Conservation (phyloP, 2,888 invertebrate genomes). For the Herminia tarsipennalis region DNA sequence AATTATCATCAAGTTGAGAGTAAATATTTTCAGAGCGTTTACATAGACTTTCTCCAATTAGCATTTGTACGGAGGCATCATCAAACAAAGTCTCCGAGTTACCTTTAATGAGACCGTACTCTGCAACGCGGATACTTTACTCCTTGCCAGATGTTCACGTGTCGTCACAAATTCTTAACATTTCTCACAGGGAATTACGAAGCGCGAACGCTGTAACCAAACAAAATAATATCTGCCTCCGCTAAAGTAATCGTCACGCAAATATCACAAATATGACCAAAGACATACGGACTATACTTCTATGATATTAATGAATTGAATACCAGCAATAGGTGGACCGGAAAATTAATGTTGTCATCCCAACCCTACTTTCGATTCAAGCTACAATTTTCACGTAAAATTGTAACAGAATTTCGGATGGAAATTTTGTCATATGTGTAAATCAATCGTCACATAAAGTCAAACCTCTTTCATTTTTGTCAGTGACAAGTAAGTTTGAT, state of each 20-base stretch:
- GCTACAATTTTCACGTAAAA: conserved; percentile 49
- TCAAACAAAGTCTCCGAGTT: conserved; percentile 14
- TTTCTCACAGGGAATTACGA: conserved; percentile 54
- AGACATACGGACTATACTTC: conserved; percentile 12
- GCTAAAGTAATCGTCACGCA: conserved; percentile 13
- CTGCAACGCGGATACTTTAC: conserved; percentile 24
- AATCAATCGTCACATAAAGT: conserved; percentile 37
- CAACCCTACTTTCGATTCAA: conserved; percentile 53
- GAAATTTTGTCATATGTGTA: conserved; percentile 31
- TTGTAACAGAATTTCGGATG: conserved; percentile 39
- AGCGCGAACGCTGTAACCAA: conserved; percentile 46
- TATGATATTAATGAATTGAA: background rate
- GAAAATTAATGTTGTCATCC: conserved; percentile 63
- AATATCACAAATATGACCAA: conserved; percentile 35
- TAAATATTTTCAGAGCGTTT: background rate
- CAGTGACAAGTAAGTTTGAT: background rate
- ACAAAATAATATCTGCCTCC: conserved; percentile 29
- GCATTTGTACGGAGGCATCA: background rate
- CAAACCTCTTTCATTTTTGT: conserved; percentile 10
- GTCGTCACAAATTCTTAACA: conserved; percentile 57
- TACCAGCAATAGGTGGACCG: conserved; percentile 42
- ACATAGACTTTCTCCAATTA: conserved; percentile 8
- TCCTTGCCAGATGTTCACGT: conserved; percentile 50
- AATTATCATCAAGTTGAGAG: background rate
- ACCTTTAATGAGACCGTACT: conserved; percentile 23